A percentile compares a stretch with the other conserved stretches of the same genome.
phyloP scores from a whole-genome alignment of 1,140 invertebrate species.

The Mesaphorura yosii region DNA sequence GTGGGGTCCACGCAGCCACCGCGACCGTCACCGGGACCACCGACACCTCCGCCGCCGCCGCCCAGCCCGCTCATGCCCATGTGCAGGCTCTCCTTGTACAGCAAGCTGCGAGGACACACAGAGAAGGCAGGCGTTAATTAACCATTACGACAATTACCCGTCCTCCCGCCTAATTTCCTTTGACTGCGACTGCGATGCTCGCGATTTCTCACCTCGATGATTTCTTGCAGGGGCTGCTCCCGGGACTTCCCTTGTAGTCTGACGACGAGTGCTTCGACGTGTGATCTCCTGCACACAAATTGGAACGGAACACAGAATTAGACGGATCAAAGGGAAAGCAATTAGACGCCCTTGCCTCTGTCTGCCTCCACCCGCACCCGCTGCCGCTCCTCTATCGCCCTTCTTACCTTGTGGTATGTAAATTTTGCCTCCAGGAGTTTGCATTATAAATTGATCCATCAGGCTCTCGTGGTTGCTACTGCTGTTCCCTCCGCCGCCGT shows the following conservation, averaged over 20 bases:
- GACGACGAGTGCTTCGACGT: slow-evolving; percentile 75
- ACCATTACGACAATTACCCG: not conserved
- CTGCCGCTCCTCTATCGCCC: no score
- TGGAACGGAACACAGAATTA: not conserved
- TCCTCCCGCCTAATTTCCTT: not conserved
- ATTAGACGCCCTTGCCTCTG: no score
- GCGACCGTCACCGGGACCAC: not conserved
- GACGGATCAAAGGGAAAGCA: not conserved
- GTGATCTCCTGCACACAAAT: slow-evolving; percentile 42
- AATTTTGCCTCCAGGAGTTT: slow-evolving; percentile 79
- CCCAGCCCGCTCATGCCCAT: no score
- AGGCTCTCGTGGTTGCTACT: slow-evolving; percentile 53
- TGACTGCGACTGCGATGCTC: not conserved
- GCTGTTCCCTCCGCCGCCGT: not conserved
- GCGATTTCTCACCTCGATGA: no score
- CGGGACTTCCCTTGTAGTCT: slow-evolving; percentile 69
- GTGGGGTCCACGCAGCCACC: no score
- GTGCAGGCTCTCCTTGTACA: slow-evolving; percentile 24
- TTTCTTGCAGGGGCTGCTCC: slow-evolving; percentile 47
- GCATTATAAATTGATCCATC: slow-evolving; percentile 78
- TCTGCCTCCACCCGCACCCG: no score
- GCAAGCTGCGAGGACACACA: slow-evolving; percentile 14
- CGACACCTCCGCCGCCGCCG: not conserved
- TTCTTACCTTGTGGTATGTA: slow-evolving; percentile 78
- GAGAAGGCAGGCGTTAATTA: not conserved